Percentiles rank a stretch among this genome's conserved stretches.
Evolutionary conservation across 2,797 vertebrate species (phyloP).

Genomic region (Thalassophryne amazonica): DNA sequence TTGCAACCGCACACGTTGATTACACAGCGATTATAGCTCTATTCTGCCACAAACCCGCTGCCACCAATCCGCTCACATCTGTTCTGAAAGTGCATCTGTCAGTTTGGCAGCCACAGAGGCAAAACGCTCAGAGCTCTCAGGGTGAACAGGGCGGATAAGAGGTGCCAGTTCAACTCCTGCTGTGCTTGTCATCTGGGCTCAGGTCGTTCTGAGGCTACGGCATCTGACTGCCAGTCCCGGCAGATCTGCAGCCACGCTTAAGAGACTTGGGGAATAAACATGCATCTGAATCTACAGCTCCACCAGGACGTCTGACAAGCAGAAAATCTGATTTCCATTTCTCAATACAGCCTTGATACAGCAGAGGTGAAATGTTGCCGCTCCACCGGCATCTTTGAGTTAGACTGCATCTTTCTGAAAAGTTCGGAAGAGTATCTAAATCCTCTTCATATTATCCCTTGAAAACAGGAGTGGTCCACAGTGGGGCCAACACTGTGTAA

Average conservation of each 20-base stretch:
- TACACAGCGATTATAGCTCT: slow-evolving; percentile 62
- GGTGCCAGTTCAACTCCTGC: slow-evolving; percentile 31
- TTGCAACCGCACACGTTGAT: slow-evolving; percentile 57
- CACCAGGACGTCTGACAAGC: slow-evolving; percentile 3
- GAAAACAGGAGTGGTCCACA: no score
- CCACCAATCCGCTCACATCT: slow-evolving; percentile 41
- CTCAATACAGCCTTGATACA: not conserved
- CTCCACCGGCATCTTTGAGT: no score
- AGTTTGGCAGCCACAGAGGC: slow-evolving; percentile 44
- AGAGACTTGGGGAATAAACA: slow-evolving; percentile 30
- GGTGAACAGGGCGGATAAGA: slow-evolving; percentile 20
- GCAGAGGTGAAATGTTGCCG: not conserved
- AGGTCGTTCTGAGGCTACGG: slow-evolving; percentile 46
- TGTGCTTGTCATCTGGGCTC: slow-evolving; percentile 40
- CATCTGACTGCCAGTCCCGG: slow-evolving; percentile 48
- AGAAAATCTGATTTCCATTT: slow-evolving; percentile 1
- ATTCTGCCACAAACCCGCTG: slow-evolving; percentile 30
- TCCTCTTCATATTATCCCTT: no score
- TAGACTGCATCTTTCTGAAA: not conserved
- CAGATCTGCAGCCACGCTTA: slow-evolving; percentile 41
- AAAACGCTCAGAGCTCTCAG: slow-evolving; percentile 35
- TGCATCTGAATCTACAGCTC: slow-evolving; percentile 5
- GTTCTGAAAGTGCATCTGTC: slow-evolving; percentile 76
- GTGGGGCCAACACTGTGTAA: no score
- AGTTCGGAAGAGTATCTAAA: no score